These are phyloP conservation scores for Hypocryptadius cinnamomeus DNA, from an alignment of 2,113 vertebrate species.

Conservation along the genomic window DNA sequence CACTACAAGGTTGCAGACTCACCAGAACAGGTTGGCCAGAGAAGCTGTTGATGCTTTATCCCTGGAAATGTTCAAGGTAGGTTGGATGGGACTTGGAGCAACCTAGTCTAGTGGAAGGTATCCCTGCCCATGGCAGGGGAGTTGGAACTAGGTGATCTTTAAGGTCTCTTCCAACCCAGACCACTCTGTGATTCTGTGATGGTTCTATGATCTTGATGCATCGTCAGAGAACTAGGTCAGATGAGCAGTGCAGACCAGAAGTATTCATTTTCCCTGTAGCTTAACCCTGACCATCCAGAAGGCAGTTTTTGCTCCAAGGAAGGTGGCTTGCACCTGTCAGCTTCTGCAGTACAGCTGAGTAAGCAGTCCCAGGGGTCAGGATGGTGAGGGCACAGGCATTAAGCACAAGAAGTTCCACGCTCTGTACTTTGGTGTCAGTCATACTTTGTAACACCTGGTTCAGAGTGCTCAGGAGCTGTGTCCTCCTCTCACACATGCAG, in stretches of 20 bases:
- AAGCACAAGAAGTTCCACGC: background rate
- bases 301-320: background rate
- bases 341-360: background rate
- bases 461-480: background rate
- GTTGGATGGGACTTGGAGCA: background rate
- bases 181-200: background rate
- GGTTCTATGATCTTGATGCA: background rate
- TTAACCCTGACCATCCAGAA: background rate
- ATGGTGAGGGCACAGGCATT: background rate
- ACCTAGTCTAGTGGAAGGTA: background rate
- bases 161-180: background rate
- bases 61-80: background rate
- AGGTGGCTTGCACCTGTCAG: background rate
- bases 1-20: background rate
- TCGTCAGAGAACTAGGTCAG: background rate
- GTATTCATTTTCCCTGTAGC: background rate
- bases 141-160: background rate
- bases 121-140: background rate
- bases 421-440: background rate
- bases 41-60: background rate
- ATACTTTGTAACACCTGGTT: background rate
- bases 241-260: background rate
- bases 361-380: background rate
- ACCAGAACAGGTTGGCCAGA: background rate
- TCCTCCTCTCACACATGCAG: background rate